phyloP scores from a whole-genome alignment of 2,888 invertebrate species.

The Camponotus fellah region DNA sequence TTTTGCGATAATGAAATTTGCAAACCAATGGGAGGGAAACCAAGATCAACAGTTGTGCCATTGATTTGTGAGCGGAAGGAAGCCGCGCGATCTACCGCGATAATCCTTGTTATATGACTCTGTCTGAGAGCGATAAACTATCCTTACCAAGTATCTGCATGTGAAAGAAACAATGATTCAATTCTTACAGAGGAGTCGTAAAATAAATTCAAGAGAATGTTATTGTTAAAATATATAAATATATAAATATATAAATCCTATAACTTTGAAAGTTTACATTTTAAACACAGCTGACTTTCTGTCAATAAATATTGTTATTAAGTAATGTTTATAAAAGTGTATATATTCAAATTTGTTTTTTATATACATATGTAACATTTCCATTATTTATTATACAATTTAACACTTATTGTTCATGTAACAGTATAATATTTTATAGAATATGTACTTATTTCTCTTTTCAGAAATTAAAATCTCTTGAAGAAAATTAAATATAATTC shows the following conservation, averaged over 20 bases:
- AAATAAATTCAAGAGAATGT: slow-evolving; percentile 1
- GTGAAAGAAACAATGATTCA: slow-evolving; percentile 18
- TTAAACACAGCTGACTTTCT: not conserved
- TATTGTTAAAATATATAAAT: slow-evolving; percentile 2
- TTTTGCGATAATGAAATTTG: slow-evolving; percentile 3
- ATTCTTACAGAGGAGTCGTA: not conserved
- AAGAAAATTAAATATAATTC: not conserved
- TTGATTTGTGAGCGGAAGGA: slow-evolving; percentile 10
- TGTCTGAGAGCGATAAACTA: not conserved
- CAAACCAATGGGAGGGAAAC: not conserved
- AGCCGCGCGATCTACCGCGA: slow-evolving; percentile 1
- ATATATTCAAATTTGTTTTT: not conserved
- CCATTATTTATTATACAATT: not conserved
- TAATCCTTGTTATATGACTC: slow-evolving; percentile 1
- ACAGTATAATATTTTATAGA: not conserved
- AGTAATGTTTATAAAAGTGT: not conserved
- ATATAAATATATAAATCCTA: slow-evolving; percentile 16
- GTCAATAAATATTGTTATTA: not conserved
- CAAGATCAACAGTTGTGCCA: slow-evolving; percentile 21
- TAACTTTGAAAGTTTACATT: not conserved
- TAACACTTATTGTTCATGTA: not conserved
- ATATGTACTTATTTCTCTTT: not conserved
- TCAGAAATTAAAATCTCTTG: not conserved
- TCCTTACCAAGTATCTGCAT: not conserved
- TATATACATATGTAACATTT: not conserved